These are phyloP conservation scores for Ceratosolen solmsi DNA, from an alignment of 1,140 invertebrate genomes.

Conservation along the genomic window DNA sequence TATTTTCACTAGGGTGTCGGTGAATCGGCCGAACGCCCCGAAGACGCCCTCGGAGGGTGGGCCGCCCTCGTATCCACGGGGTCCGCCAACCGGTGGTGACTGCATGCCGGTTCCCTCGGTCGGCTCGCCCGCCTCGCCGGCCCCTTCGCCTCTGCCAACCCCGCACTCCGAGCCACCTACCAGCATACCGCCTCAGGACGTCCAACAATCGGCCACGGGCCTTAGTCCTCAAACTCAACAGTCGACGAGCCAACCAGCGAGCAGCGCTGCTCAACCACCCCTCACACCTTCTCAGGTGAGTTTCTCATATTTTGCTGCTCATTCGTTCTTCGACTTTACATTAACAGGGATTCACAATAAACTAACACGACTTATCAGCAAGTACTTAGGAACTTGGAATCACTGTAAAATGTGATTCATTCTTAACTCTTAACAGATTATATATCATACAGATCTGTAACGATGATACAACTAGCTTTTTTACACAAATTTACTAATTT, in stretches of 20 bases:
- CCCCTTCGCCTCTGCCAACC: constrained; percentile 84
- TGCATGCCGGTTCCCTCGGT: constrained; percentile 79
- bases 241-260: constrained; percentile 65
- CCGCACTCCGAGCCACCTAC: constrained; percentile 83
- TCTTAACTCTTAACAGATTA: no score
- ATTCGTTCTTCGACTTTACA: no score
- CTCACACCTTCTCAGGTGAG: constrained; percentile 69
- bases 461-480: no score
- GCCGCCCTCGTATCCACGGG: constrained; percentile 76
- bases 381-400: no score
- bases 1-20: constrained; percentile 15
- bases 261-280: constrained; percentile 73
- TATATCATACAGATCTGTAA: no score
- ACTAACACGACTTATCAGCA: no score
- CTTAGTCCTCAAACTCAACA: constrained; percentile 73
- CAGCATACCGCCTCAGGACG: constrained; percentile 82
- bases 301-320: no score
- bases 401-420: no score
- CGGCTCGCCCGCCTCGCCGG: constrained; percentile 83
- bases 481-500: no score
- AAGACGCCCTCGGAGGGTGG: constrained; percentile 40
- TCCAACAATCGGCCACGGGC: constrained; percentile 57
- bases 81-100: constrained; percentile 75
- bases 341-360: no score
- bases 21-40: constrained; percentile 24